These are phyloP conservation scores for Athalia cordata DNA, from an alignment of 2,888 invertebrate genomes.

Conservation along the genomic window DNA sequence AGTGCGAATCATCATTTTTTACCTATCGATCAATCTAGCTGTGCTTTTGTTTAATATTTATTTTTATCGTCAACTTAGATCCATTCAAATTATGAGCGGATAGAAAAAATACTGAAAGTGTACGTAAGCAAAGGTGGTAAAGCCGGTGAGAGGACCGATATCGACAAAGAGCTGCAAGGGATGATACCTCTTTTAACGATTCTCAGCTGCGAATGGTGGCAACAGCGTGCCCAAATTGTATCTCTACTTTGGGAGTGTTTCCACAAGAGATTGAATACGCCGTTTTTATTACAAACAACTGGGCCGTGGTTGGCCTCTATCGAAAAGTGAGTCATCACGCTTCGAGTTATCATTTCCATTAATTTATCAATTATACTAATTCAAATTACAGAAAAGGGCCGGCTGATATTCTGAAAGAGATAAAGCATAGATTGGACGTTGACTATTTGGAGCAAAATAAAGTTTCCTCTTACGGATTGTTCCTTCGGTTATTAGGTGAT, in stretches of 20 bases:
- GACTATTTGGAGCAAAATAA: conserved; percentile 58
- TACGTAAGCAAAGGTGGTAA: conserved; percentile 72
- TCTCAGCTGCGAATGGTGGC: conserved; percentile 74
- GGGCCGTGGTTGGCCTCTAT: conserved; percentile 71
- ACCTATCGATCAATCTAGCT: conserved; percentile 43
- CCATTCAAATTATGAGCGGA: conserved; percentile 71
- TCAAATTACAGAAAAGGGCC: conserved; percentile 59
- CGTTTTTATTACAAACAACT: conserved; percentile 74
- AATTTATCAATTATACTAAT: neutral
- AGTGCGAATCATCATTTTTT: conserved; percentile 53
- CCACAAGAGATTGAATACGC: conserved; percentile 76
- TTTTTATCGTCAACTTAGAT: conserved; percentile 49
- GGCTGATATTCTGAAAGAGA: conserved; percentile 67
- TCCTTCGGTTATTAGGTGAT: conserved; percentile 73
- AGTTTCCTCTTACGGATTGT: conserved; percentile 75
- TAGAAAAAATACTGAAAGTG: conserved; percentile 74
- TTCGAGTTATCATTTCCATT: neutral
- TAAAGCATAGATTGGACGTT: conserved; percentile 68
- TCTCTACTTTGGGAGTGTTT: conserved; percentile 78
- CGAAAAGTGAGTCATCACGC: conserved; percentile 72
- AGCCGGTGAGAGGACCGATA: conserved; percentile 68
- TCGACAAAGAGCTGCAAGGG: conserved; percentile 74
- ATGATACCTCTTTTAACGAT: conserved; percentile 73
- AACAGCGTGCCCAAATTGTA: conserved; percentile 74
- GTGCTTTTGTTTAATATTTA: conserved; percentile 39